phyloP scores from a whole-genome alignment of 2,113 vertebrate species.

The Phyllostomus hastatus region DNA sequence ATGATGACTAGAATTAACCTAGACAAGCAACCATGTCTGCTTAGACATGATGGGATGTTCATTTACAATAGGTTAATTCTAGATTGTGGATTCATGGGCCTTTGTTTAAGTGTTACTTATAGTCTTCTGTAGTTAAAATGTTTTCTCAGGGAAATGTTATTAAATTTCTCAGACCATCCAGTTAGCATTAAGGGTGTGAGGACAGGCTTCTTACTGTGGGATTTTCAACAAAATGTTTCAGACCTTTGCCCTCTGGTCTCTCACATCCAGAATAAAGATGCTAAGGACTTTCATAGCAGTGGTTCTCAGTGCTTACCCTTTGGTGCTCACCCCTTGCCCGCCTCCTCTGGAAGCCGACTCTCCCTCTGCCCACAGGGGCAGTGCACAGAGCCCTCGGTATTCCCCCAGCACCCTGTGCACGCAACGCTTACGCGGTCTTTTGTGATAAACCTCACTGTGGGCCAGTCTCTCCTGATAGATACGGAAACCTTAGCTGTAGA shows the following conservation, averaged over 20 bases:
- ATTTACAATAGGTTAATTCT: background rate
- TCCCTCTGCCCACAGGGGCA: background rate
- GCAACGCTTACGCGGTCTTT: background rate
- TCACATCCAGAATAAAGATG: background rate
- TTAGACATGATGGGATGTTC: background rate
- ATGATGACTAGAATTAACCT: too few relatives aligned
- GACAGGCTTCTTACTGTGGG: background rate
- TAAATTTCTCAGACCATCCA: background rate
- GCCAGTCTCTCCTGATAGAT: background rate
- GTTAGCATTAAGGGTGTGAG: background rate
- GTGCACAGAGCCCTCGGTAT: background rate
- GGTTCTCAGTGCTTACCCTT: background rate
- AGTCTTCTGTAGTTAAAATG: background rate
- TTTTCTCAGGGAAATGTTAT: background rate
- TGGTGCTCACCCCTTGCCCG: background rate
- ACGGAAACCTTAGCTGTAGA: background rate
- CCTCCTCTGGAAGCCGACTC: background rate
- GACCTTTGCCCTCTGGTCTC: background rate
- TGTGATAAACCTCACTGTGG: background rate
- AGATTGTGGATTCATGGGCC: background rate
- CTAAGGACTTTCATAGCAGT: background rate
- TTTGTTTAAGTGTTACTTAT: background rate
- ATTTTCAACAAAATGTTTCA: background rate
- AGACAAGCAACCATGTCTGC: too few relatives aligned
- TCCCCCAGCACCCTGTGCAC: background rate